A percentile compares a stretch with the other conserved stretches of the same genome.
Conservation (phyloP, 2,888 invertebrate genomes). For the Schrankia costaestrigalis region DNA sequence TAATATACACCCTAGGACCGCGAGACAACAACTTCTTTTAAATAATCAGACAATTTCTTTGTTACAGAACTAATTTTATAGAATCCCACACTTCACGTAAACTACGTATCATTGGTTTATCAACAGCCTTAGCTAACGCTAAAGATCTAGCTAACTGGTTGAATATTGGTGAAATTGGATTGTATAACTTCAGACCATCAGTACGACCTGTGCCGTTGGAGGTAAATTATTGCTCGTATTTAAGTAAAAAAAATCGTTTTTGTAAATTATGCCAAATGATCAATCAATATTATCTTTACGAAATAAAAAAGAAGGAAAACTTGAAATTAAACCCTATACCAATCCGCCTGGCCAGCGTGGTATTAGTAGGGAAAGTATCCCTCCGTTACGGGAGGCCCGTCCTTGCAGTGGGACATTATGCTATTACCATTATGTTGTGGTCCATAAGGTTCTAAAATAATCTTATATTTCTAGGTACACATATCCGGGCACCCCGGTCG, state of each 20-base stretch:
- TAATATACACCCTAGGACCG: no score
- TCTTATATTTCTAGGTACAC: conserved; percentile 77
- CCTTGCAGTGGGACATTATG: no score
- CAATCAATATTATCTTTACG: not conserved
- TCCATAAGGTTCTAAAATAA: not conserved
- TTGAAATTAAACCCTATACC: no score
- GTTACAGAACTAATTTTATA: conserved; percentile 93
- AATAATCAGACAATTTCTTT: not conserved
- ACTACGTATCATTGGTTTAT: conserved; percentile 95
- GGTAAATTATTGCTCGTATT: conserved; percentile 40
- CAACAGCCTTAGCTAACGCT: conserved; percentile 98
- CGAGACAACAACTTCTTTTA: no score
- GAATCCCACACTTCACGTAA: conserved; percentile 91
- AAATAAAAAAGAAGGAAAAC: no score
- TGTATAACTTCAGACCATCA: conserved; percentile 98
- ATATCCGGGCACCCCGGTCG: conserved; percentile 98
- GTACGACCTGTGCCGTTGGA: conserved; percentile 98
- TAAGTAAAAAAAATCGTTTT: not conserved
- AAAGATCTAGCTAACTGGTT: conserved; percentile 98
- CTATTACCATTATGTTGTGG: no score
- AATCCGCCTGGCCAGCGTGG: not conserved
- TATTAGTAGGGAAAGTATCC: not conserved
- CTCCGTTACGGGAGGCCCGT: not conserved
- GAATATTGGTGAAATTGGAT: conserved; percentile 91
- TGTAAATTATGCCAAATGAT: no score